Base-by-base conservation (phyloP, 2,113 vertebrate species). In the Nymphicus hollandicus region DNA sequence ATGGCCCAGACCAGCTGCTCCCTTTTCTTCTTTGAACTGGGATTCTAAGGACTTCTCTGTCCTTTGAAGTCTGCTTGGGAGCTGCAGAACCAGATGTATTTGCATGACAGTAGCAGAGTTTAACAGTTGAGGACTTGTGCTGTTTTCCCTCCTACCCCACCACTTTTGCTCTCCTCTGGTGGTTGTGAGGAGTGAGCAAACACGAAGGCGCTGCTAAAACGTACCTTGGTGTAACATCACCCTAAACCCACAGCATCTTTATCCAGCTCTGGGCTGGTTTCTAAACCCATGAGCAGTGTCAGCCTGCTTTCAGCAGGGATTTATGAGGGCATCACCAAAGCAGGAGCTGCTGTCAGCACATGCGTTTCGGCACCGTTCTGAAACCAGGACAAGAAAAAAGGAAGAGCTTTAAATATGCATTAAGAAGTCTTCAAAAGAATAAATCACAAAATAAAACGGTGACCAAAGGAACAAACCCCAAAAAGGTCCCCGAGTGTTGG, bases 41-140 rank as follows among this genome's bases (percentile, higher is more conserved):
- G 87, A 72, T 86, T 96, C 91, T 95, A 94, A 95, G 91, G 86
- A 87, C 87, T 96, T 49, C 87, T 89, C 73, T n/a, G 79, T 68
- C 89, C 93, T 97, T 97, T 97, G 97, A 97, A 96, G 97, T 86
- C 93, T 88, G 87, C 37, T 69, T 61, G 69, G 44, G 91, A 86
- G 92, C 93, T 82, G 85, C 88, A 55, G 61, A 89, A 87, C 94
- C 93, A 92, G 91, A 94, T 94, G 91, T 64, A 93, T 96, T 96
- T 96, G 91, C 92, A 84, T 85, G 88, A 96, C 39, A 91, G 90
- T 81, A 77, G 93, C 90, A 82, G 37, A 14, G 29, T 56, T 71
- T 70, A 83, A 66, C 56, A 84, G 43, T 28, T 6, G 16, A n/a
- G 69, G 81, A 89, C 79, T 87, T 81, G 50, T 37, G 43, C 47